Evolutionary conservation across 2,888 invertebrate species (phyloP).

Genomic region (Atethmia centrago): DNA sequence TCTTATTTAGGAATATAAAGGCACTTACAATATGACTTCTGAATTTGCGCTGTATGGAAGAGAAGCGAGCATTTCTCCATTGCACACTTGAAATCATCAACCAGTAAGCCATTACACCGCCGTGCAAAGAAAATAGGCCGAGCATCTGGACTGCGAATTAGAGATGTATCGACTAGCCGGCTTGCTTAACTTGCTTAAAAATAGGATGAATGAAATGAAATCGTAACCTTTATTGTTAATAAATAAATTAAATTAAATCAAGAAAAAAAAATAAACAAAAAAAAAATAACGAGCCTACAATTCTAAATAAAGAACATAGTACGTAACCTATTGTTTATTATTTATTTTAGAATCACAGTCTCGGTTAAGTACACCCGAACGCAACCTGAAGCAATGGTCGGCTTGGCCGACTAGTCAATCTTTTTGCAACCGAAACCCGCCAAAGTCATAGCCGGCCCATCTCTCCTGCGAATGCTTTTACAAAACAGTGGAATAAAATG

Average conservation of each 20-base stretch:
- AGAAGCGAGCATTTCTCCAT: background rate
- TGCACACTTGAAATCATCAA: slow-evolving; percentile 4
- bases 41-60: background rate
- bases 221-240: background rate
- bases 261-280: background rate
- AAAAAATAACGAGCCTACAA: too few relatives aligned
- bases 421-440: too few relatives aligned
- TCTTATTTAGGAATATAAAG: background rate
- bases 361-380: too few relatives aligned
- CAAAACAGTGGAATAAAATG: background rate
- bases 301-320: too few relatives aligned
- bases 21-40: background rate
- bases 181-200: background rate
- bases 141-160: background rate
- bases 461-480: background rate
- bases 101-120: background rate
- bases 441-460: too few relatives aligned
- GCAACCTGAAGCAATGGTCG: too few relatives aligned
- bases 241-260: background rate
- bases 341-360: too few relatives aligned
- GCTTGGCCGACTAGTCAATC: too few relatives aligned
- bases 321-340: too few relatives aligned
- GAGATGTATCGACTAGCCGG: background rate
- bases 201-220: too few relatives aligned
- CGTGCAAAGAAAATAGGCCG: background rate